Evolutionary conservation across 2,113 vertebrate genomes (phyloP).

Genomic region (Natator depressus): DNA sequence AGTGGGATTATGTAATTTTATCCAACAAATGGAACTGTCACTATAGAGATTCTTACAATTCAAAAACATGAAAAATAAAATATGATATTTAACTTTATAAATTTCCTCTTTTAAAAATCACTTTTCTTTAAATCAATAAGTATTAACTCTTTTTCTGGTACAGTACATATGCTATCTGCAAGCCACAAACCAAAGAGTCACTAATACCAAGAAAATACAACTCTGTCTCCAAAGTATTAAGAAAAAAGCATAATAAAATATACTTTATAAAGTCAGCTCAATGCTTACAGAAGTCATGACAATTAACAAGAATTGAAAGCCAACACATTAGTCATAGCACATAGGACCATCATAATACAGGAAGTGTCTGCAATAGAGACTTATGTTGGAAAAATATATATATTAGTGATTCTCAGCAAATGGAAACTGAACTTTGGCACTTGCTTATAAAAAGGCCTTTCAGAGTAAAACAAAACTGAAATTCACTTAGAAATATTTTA

Average conservation of each 20-base stretch:
- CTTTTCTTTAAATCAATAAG: conserved; percentile 66
- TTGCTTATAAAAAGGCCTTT: conserved; percentile 73
- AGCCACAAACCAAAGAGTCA: conserved; percentile 52
- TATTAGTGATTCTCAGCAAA: conserved; percentile 59
- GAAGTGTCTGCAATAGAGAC: conserved; percentile 54
- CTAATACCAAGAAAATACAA: conserved; percentile 56
- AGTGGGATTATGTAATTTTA: conserved; percentile 72
- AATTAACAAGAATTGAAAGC: conserved; percentile 52
- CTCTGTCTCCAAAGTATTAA: conserved; percentile 51
- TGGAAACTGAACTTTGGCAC: conserved; percentile 81
- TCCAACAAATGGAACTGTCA: conserved; percentile 78
- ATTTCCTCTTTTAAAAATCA: conserved; percentile 43
- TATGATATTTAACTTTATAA: conserved; percentile 82
- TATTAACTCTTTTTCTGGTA: conserved; percentile 34
- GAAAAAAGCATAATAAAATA: conserved; percentile 46
- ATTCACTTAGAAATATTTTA: conserved; percentile 44
- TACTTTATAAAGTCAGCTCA: conserved; percentile 35
- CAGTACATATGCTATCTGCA: conserved; percentile 50
- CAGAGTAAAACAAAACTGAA: conserved; percentile 50
- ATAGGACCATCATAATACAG: conserved; percentile 46
- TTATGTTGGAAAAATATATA: conserved; percentile 36
- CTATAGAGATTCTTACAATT: conserved; percentile 70
- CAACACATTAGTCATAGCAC: conserved; percentile 60
- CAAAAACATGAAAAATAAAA: conserved; percentile 84
- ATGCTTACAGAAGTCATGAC: conserved; percentile 53